Evolutionary conservation across 2,113 vertebrate species (phyloP).

Genomic region (Laticauda laticaudata): DNA sequence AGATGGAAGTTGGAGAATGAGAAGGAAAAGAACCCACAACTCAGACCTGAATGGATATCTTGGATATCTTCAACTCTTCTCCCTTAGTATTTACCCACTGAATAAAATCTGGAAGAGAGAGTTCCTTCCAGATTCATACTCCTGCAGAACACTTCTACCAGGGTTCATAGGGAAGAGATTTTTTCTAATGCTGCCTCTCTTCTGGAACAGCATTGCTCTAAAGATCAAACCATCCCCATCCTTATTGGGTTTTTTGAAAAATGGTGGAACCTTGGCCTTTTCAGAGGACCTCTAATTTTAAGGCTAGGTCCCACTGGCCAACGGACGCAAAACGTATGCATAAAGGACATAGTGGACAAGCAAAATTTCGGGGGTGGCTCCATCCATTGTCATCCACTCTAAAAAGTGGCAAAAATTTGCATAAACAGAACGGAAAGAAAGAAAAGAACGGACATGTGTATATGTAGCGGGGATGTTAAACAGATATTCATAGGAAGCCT

Average conservation of each 20-base stretch:
- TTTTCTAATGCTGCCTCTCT: neutral
- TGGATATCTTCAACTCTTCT: neutral
- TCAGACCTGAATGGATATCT: neutral
- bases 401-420: too few species aligned
- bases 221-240: neutral
- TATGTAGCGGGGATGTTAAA: too few species aligned
- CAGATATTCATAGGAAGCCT: too few species aligned
- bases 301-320: too few species aligned
- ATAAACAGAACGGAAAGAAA: too few species aligned
- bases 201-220: neutral
- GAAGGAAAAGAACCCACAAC: neutral
- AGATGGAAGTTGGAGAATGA: neutral
- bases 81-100: neutral
- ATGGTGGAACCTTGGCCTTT: neutral
- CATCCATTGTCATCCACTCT: too few species aligned
- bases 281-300: neutral
- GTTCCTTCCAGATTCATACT: neutral
- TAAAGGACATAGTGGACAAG: too few species aligned
- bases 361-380: too few species aligned
- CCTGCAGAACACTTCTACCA: neutral
- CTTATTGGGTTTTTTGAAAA: neutral
- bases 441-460: too few species aligned
- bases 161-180: neutral
- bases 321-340: too few species aligned
- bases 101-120: neutral